phyloP scores from a whole-genome alignment of 2,888 invertebrate species.

The Monochamus alternatus region DNA sequence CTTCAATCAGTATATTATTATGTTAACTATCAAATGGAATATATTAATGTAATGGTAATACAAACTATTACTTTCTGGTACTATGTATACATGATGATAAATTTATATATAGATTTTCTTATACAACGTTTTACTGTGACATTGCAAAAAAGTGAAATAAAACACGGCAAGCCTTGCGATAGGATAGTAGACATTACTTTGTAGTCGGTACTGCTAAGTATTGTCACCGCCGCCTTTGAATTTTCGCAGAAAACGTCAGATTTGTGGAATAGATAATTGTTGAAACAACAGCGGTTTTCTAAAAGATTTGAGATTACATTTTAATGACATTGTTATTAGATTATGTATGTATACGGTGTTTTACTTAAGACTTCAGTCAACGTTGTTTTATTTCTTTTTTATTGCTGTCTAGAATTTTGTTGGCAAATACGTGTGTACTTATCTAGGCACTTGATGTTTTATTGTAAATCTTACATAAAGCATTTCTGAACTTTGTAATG shows the following conservation, averaged over 20 bases:
- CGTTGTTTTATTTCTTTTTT: conserved; percentile 13
- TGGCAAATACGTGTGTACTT: not conserved
- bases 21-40: too few relatives aligned
- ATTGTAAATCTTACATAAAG: not conserved
- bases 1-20: too few relatives aligned
- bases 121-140: too few relatives aligned
- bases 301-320: conserved; percentile 20
- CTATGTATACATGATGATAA: too few relatives aligned
- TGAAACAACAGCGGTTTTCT: conserved; percentile 17
- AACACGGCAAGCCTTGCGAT: too few relatives aligned
- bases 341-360: conserved; percentile 3
- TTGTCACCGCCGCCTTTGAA: conserved; percentile 5
- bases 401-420: not conserved
- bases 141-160: too few relatives aligned
- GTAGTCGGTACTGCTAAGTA: not conserved
- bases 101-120: too few relatives aligned
- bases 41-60: too few relatives aligned
- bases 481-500: not conserved
- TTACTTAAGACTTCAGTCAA: not conserved
- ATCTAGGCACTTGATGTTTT: not conserved
- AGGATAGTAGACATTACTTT: too few relatives aligned
- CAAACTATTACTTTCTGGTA: too few relatives aligned
- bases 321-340: conserved; percentile 12
- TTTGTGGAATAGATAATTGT: conserved; percentile 16
- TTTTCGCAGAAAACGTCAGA: conserved; percentile 16